Conservation (phyloP, 2,797 vertebrate genomes). For the Myiotriccus ornatus region DNA sequence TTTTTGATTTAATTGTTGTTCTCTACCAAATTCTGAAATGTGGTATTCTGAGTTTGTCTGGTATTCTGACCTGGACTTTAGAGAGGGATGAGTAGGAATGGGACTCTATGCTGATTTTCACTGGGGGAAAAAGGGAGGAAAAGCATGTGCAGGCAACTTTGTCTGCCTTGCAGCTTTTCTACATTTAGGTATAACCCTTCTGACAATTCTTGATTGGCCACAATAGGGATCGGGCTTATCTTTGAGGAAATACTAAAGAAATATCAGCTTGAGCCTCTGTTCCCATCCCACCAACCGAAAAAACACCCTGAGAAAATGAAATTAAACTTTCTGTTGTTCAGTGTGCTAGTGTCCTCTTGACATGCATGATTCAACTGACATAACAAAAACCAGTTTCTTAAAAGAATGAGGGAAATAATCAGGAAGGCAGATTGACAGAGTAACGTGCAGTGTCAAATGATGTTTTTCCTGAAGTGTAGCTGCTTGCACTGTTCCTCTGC, state of each 20-base stretch:
- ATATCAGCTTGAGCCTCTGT: not conserved
- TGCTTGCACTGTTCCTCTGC: not conserved
- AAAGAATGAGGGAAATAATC: not conserved
- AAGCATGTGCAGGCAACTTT: not conserved
- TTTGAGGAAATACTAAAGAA: not conserved
- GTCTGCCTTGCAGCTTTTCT: not conserved
- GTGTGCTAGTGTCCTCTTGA: not conserved
- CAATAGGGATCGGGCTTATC: not conserved
- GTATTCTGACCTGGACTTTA: not conserved
- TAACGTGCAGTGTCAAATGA: not conserved
- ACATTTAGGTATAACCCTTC: not conserved
- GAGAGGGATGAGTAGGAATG: not conserved
- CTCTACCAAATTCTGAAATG: not conserved
- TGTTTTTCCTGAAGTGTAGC: not conserved
- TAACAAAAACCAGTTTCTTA: not conserved
- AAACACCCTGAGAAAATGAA: not conserved
- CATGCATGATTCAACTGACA: not conserved
- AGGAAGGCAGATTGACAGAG: not conserved
- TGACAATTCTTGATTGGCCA: not conserved
- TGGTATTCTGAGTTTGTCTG: not conserved
- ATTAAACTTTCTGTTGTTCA: not conserved
- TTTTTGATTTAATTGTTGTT: not conserved
- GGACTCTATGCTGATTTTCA: not conserved
- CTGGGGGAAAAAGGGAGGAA: not conserved
- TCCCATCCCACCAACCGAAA: not conserved